Conservation (phyloP, 2,797 vertebrate genomes). For the Microhierax caerulescens region DNA sequence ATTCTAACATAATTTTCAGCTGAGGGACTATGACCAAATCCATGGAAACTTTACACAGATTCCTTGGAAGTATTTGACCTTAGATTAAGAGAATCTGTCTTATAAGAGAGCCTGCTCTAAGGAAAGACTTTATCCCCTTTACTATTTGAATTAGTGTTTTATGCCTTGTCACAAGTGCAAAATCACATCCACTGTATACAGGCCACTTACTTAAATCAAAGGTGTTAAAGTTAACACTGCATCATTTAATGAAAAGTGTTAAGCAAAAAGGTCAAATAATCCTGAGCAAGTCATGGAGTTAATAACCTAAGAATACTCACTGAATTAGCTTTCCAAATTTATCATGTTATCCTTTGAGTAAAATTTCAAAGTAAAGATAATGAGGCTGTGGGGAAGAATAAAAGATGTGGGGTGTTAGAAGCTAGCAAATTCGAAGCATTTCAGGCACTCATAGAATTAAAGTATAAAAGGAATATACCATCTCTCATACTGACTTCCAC, state of each 20-base stretch:
- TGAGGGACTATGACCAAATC: not conserved
- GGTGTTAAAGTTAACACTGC: not conserved
- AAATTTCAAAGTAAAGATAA: slow-evolving; percentile 38
- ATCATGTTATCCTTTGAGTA: slow-evolving; percentile 13
- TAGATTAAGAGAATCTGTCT: not conserved
- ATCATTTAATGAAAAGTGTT: slow-evolving; percentile 38
- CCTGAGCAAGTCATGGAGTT: slow-evolving; percentile 41
- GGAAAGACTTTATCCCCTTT: not conserved
- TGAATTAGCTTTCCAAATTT: slow-evolving; percentile 64
- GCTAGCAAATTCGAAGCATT: not conserved
- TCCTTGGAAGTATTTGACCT: not conserved
- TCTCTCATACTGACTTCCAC: not conserved
- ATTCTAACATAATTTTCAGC: not conserved
- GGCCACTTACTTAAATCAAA: slow-evolving; percentile 23
- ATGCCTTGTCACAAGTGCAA: not conserved
- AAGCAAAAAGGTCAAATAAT: slow-evolving; percentile 46
- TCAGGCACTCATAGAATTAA: not conserved
- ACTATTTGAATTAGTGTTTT: not conserved
- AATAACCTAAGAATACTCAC: slow-evolving; percentile 41
- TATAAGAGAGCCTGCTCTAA: not conserved
- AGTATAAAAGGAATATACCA: not conserved
- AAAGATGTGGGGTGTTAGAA: not conserved
- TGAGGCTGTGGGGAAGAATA: not conserved
- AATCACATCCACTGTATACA: not conserved
- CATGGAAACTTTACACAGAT: not conserved